phyloP scores from a whole-genome alignment of 2,888 invertebrate species.

The Drosophila melanosoma region DNA sequence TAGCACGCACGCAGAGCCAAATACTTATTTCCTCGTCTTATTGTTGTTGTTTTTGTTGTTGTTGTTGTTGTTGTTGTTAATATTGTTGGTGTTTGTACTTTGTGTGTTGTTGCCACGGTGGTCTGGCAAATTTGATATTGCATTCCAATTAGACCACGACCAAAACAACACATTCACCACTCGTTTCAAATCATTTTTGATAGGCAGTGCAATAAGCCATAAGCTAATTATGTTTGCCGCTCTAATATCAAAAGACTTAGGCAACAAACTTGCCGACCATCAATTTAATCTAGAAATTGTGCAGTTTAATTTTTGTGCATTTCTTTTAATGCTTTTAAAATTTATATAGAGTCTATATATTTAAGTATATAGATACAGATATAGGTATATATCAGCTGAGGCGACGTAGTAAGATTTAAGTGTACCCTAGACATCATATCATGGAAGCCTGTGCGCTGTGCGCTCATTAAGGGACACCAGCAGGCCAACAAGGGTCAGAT shows the following conservation, averaged over 20 bases:
- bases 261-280: slow-evolving; percentile 51
- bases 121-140: slow-evolving; percentile 71
- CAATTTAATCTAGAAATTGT: not conserved
- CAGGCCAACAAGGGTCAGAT: slow-evolving; percentile 33
- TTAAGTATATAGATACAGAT: not conserved
- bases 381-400: not conserved
- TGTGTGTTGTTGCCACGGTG: slow-evolving; percentile 60
- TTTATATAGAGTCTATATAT: not conserved
- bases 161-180: slow-evolving; percentile 69
- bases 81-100: slow-evolving; percentile 27
- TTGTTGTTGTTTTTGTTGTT: slow-evolving; percentile 18
- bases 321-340: not conserved
- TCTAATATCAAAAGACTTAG: slow-evolving; percentile 56
- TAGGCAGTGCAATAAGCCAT: slow-evolving; percentile 62
- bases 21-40: slow-evolving; percentile 11
- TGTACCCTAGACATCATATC: not conserved
- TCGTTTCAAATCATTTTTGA: slow-evolving; percentile 40
- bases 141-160: slow-evolving; percentile 81
- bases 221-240: slow-evolving; percentile 72
- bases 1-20: slow-evolving; percentile 72
- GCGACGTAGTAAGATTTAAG: not conserved
- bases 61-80: slow-evolving; percentile 28
- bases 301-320: not conserved
- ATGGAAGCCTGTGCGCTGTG: slow-evolving; percentile 29
- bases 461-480: not conserved